phyloP scores from a whole-genome alignment of 2,797 vertebrate species.

The Dipus sagitta region DNA sequence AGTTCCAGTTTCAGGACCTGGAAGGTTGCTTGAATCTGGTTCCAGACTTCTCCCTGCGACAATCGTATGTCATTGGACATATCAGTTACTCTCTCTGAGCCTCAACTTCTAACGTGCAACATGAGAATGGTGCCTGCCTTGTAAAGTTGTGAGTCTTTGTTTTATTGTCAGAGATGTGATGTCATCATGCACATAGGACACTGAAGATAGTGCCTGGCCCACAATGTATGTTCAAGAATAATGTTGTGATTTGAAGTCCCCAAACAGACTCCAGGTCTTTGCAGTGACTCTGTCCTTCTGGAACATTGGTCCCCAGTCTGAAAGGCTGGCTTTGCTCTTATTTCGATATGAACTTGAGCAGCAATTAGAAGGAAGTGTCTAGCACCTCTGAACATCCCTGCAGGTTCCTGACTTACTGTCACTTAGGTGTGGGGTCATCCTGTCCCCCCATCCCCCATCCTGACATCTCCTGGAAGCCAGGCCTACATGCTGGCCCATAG shows the following conservation, averaged over 20 bases:
- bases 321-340: background rate
- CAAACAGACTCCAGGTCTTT: background rate
- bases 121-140: background rate
- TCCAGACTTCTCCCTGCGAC: background rate
- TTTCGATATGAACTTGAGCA: background rate
- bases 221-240: background rate
- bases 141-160: background rate
- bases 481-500: background rate
- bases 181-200: background rate
- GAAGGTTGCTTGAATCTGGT: background rate
- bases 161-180: background rate
- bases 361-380: background rate
- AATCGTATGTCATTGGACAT: background rate
- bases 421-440: fast-evolving
- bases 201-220: background rate
- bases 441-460: background rate
- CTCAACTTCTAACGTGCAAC: background rate
- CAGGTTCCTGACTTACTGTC: fast-evolving
- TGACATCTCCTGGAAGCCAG: background rate
- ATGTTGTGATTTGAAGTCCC: background rate
- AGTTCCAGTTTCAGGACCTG: background rate
- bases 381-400: background rate
- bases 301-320: too few species aligned
- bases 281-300: background rate
- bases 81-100: background rate